These are phyloP conservation scores for Anguilla obscura DNA, from an alignment of 2,797 vertebrate species.

Conservation along the genomic window DNA sequence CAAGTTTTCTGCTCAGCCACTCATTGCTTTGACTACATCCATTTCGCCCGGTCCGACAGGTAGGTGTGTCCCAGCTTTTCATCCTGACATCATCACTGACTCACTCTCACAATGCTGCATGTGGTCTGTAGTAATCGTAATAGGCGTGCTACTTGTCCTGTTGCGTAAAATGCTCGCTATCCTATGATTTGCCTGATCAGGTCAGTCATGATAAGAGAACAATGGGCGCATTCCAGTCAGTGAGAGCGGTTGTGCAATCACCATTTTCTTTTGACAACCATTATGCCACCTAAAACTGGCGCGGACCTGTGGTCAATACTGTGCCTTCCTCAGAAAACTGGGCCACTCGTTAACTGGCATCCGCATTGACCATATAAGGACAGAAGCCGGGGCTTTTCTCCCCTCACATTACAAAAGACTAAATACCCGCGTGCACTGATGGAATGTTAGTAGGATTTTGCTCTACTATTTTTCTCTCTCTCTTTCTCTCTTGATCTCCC, in stretches of 20 bases:
- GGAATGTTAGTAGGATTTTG: slow-evolving; percentile 9
- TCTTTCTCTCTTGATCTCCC: background rate
- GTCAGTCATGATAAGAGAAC: background rate
- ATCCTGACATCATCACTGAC: background rate
- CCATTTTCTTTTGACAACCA: background rate
- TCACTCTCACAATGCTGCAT: background rate
- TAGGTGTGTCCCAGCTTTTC: background rate
- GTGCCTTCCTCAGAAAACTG: background rate
- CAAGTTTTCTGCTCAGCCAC: background rate
- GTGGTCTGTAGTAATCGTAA: background rate
- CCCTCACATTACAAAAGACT: slow-evolving; percentile 4
- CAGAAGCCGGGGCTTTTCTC: background rate
- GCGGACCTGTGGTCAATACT: background rate
- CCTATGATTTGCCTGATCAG: background rate
- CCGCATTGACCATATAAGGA: slow-evolving; percentile 9
- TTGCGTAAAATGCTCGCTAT: background rate
- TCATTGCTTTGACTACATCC: background rate
- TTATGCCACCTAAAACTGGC: background rate
- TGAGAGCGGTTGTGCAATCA: background rate
- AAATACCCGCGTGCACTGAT: background rate
- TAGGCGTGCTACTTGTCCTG: background rate
- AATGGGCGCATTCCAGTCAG: background rate
- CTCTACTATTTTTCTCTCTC: background rate
- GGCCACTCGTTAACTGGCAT: background rate
- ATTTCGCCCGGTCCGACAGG: background rate